These are phyloP conservation scores for Myotis brandtii DNA, from an alignment of 2,113 vertebrate species.

Conservation along the genomic window DNA sequence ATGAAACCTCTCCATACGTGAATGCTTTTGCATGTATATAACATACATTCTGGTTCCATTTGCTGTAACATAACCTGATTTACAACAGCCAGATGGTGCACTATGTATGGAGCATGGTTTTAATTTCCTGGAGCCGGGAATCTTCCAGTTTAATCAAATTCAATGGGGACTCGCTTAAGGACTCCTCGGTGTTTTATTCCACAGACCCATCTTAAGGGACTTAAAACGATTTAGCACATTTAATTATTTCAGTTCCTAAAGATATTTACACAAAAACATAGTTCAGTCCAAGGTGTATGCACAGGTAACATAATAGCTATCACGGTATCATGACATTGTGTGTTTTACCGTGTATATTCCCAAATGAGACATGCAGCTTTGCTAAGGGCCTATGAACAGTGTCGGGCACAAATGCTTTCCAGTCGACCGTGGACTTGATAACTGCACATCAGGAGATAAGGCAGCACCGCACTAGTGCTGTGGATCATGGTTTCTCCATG, in stretches of 20 bases:
- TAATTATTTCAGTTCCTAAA: background rate
- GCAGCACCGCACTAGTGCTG: too few relatives aligned
- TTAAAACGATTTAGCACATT: background rate
- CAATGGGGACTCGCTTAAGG: background rate
- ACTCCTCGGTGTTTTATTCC: background rate
- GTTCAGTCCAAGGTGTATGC: background rate
- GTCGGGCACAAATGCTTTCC: background rate
- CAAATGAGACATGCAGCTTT: background rate
- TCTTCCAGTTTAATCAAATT: conserved; percentile 17
- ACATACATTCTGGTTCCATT: background rate
- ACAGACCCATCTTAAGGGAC: background rate
- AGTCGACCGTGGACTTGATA: fast-evolving
- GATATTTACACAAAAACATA: background rate
- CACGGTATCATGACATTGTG: background rate
- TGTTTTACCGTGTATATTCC: background rate
- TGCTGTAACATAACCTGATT: background rate
- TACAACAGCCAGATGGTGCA: background rate
- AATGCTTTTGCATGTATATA: background rate
- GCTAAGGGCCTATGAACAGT: background rate
- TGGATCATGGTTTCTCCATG: background rate
- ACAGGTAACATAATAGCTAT: background rate
- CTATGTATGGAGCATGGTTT: background rate
- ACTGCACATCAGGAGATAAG: background rate
- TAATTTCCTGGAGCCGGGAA: background rate
- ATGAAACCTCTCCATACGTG: background rate